Evolutionary conservation across 2,888 invertebrate genomes (phyloP).

Genomic region (Parascotia fuliginaria): DNA sequence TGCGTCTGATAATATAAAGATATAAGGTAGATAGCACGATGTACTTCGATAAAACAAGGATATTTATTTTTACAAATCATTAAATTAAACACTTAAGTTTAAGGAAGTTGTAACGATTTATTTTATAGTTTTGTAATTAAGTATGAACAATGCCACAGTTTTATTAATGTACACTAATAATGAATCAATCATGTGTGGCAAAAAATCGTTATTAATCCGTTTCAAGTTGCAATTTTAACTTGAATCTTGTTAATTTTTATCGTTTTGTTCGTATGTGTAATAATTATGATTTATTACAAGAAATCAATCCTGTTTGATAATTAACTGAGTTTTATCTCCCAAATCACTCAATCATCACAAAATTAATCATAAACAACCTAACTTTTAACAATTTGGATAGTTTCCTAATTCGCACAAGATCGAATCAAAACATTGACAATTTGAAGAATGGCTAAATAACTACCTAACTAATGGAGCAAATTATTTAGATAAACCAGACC

Average conservation of each 20-base stretch:
- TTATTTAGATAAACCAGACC: slow-evolving; percentile 74
- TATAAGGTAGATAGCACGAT: background rate
- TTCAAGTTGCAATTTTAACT: background rate
- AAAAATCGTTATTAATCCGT: slow-evolving; percentile 6
- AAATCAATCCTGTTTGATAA: too few relatives aligned
- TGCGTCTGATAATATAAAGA: too few relatives aligned
- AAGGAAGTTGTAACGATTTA: slow-evolving; percentile 24
- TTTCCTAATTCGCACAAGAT: slow-evolving; percentile 64
- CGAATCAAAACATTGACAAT: slow-evolving; percentile 75
- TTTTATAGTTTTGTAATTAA: slow-evolving; percentile 22
- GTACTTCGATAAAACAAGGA: background rate
- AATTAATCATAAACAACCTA: slow-evolving; percentile 59
- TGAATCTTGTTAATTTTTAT: background rate
- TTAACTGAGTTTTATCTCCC: slow-evolving; percentile 33
- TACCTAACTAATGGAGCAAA: slow-evolving; percentile 84
- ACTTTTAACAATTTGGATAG: slow-evolving; percentile 55
- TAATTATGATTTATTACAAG: too few relatives aligned
- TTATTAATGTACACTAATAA: slow-evolving; percentile 20
- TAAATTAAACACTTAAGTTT: slow-evolving; percentile 2
- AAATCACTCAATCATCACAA: slow-evolving; percentile 41
- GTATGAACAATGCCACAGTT: slow-evolving; percentile 21
- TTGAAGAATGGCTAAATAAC: slow-evolving; percentile 82
- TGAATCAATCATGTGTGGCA: slow-evolving; percentile 24
- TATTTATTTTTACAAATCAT: background rate
- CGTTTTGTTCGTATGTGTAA: background rate